These are phyloP conservation scores for Castor canadensis DNA, from an alignment of 2,113 vertebrate genomes.

Conservation along the genomic window DNA sequence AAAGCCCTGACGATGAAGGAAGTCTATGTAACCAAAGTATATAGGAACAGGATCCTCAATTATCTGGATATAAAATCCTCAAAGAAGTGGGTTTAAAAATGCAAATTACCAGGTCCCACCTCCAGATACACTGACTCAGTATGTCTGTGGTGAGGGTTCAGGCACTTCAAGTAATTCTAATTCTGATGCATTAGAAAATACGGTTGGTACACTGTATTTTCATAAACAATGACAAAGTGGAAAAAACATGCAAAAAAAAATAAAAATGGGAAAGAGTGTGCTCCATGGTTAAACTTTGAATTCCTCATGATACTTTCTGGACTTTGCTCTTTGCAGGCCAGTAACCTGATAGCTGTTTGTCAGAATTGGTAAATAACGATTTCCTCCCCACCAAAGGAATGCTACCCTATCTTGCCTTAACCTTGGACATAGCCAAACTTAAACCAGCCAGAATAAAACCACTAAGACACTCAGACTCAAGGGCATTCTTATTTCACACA, in stretches of 20 bases:
- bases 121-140: background rate
- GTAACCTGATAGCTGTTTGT: background rate
- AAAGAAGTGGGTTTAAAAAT: background rate
- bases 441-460: background rate
- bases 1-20: background rate
- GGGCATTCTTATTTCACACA: background rate
- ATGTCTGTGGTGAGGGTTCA: background rate
- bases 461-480: background rate
- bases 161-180: slow-evolving; percentile 2
- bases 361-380: slow-evolving; percentile 13
- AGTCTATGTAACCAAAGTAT: background rate
- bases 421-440: background rate
- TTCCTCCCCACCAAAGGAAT: slow-evolving; percentile 14
- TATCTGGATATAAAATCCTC: background rate
- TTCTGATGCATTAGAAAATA: background rate
- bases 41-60: background rate
- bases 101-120: background rate
- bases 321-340: slow-evolving; percentile 55
- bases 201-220: background rate
- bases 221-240: background rate
- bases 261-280: background rate
- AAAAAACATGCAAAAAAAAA: background rate
- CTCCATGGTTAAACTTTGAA: slow-evolving; percentile 44
- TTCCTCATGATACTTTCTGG: slow-evolving; percentile 33
- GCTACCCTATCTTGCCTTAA: background rate